phyloP scores from a whole-genome alignment of 1,140 invertebrate species.

The Chironomus tepperi region DNA sequence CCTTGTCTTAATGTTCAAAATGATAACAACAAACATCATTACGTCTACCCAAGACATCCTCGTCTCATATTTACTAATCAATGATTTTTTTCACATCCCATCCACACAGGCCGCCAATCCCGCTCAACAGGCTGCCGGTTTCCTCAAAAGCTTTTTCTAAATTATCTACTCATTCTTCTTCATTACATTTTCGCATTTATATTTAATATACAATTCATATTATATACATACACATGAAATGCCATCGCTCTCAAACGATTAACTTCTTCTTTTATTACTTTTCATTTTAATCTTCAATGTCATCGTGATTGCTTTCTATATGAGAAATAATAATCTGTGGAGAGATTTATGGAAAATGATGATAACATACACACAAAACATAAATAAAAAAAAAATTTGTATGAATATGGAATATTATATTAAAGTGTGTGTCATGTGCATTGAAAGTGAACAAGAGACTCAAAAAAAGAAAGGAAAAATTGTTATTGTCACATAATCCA shows the following conservation, averaged over 20 bases:
- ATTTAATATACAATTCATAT: background rate
- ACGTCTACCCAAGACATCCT: too few relatives aligned
- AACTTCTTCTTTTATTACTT: background rate
- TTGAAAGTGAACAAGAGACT: too few relatives aligned
- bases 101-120: slow-evolving; percentile 55
- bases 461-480: too few relatives aligned
- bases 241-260: background rate
- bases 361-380: too few relatives aligned
- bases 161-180: slow-evolving; percentile 31
- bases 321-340: too few relatives aligned
- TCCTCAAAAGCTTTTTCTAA: slow-evolving; percentile 87
- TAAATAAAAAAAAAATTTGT: too few relatives aligned
- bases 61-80: background rate
- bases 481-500: too few relatives aligned
- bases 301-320: background rate
- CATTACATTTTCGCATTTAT: background rate
- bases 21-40: too few relatives aligned
- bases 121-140: slow-evolving; percentile 49
- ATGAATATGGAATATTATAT: too few relatives aligned
- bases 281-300: background rate
- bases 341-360: too few relatives aligned
- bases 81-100: slow-evolving; percentile 27
- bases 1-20: too few relatives aligned
- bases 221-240: background rate
- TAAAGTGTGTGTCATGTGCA: too few relatives aligned